Conservation (phyloP, 2,797 vertebrate species). For the Muraenolepis orangiensis region DNA sequence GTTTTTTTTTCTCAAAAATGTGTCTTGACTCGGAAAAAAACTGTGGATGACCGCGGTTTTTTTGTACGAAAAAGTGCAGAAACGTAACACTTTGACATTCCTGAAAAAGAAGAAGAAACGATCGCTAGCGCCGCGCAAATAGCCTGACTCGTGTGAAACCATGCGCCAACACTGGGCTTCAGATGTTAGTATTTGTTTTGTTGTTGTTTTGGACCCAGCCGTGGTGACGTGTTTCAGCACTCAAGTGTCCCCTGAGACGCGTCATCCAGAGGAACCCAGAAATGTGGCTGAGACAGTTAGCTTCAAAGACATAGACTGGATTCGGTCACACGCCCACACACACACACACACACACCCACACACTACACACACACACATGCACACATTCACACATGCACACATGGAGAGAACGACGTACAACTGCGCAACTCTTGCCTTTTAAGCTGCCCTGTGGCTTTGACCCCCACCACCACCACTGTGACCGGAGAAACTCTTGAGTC, state of each 20-base stretch:
- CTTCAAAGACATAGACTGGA: slow-evolving; percentile 22
- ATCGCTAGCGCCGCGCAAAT: no score
- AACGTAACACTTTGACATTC: slow-evolving; percentile 67
- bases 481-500: not conserved
- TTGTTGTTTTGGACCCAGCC: slow-evolving; percentile 30
- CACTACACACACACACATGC: no score
- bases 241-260: slow-evolving; percentile 37
- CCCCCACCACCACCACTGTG: not conserved
- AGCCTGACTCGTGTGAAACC: slow-evolving; percentile 17
- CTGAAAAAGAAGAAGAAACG: slow-evolving; percentile 35
- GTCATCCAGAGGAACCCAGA: slow-evolving; percentile 33
- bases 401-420: not conserved
- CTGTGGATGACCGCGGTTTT: slow-evolving; percentile 38
- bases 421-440: not conserved
- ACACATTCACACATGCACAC: no score
- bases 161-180: slow-evolving; percentile 44
- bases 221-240: slow-evolving; percentile 49
- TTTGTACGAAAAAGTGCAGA: slow-evolving; percentile 24
- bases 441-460: not conserved
- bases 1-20: slow-evolving; percentile 40
- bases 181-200: slow-evolving; percentile 36
- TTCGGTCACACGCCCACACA: not conserved
- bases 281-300: slow-evolving; percentile 33
- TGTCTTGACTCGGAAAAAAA: slow-evolving; percentile 35
- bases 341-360: not conserved